Evolutionary conservation across 1,140 invertebrate species (phyloP), one percentile per base, ranked within the genome.

Genomic region (Stenopsyche tienmushanensis): DNA sequence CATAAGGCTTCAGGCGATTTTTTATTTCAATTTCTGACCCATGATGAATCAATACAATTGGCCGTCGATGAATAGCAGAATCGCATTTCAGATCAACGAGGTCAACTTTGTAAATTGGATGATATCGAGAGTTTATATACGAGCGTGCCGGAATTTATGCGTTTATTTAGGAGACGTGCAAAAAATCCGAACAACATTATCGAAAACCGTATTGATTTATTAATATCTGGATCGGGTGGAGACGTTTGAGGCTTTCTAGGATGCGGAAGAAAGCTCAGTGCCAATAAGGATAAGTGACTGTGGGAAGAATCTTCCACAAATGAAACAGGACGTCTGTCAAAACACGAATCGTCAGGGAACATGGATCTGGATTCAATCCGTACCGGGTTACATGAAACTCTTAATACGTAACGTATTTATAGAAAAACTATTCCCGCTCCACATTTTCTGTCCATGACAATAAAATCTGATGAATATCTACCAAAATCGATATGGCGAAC

Each of bases 241-340:
- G 13, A 15, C 18, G 2, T 42, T 9, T 2, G 41, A 42, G 41
- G 41, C n/a, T 44, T 44, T 39, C 34, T 7, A 7, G 3, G 49
- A 18, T 10, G 20, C 3, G 13, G 20, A 25, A 52, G 49, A 15
- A 24, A 21, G 34, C 39, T 25, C 20, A 41, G 17, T 20, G 58
- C 53, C 60, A 62, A 52, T 62, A 52, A 44, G n/a, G 47, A 18
- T 62, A 44, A 62, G 60, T 39, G 60, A 62, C 60, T 24, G 39
- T 7, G 44, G 18, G 60, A 50, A 25, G 20, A n/a, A 25, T 23
- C 8, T n/a, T 1, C 8, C 1, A 26, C 9, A 62, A 62, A 62
- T 52, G 45, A 49, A 62, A 50, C 45, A 50, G 34, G 60, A 62
- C 60, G 49, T 41, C 47, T 50, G 45, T 62, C 60, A 62, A 62